Base-by-base conservation (phyloP, 1,140 invertebrate species). In the Amphibalanus amphitrite region DNA sequence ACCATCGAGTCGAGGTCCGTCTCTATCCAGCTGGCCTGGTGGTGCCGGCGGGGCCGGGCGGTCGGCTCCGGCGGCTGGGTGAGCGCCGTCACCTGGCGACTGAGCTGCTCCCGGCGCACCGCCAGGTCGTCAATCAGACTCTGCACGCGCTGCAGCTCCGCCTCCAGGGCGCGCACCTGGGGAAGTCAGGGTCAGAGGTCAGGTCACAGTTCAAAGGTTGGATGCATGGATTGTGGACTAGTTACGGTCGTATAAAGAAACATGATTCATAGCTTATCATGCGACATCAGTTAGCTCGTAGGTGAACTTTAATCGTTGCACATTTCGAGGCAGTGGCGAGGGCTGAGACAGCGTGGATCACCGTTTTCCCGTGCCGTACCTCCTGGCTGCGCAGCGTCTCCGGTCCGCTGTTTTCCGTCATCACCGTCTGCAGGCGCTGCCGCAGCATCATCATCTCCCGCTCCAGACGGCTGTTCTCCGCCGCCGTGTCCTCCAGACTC, bases 401-500 rank as follows among this genome's bases (percentile, higher is more conserved):
- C 59, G 78, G 74, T 65, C 79, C 79, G 30, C 77, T 77, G 70
- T 78, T 77, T 26, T 76, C 74, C 28, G 77, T 78, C 71, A 82
- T 79, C 77, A 79, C 77, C 74, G 86, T 86, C 77, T 92, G 89
- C 29, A 93, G 82, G 79, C 93, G 93, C 75, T 92, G 90, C 13
- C 91, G 84, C 29, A 95, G 79, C 28, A 93, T 85, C 29, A 92
- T 85, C 72, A 95, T 81, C 78, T 95, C 92, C 75, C 93, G 89
- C 79, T 95, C 93, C 40, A 94, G 79, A 15, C 89, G 85, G 17
- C 90, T 90, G 79, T 93, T 94, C 73, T 93, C 91, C 0, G 90
- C 89, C 25, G 92, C 90, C 0, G 90, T 93, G 78, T 92, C 91
- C 80, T 95, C 92, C 72, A 95, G 80, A 86, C 91, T 91, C 89